Evolutionary conservation across 2,113 vertebrate species (phyloP), one percentile per base, ranked within the genome.

Genomic region (Aegotheles bennettii): DNA sequence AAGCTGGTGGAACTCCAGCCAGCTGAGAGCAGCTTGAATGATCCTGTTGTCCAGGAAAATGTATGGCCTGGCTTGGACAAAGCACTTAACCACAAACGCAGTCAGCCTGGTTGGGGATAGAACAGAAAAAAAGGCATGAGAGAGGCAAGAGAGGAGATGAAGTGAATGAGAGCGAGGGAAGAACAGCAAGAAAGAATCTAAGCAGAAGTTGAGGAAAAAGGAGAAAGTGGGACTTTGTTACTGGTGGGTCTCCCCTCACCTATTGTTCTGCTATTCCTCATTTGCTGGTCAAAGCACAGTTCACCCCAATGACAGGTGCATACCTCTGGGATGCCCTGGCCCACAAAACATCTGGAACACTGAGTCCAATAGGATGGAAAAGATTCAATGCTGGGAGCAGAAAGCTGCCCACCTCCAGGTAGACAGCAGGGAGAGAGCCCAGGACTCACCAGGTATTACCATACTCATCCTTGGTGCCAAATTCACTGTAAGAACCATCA

Each of bases 401-500:
- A 64, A 91, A 90, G 18, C 23, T 94, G 60, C 47, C 47, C 47
- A 59, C 15, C 23, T 61, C 25, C 63, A 73, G 48, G 38, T 35
- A 83, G 48, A 64, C 16, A 78, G 47, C 26, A 86, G 14, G 16
- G 38, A 87, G 31, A 59, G 73, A 84, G 43, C 25, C 29, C 65
- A 68, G 36, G n/a, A 93, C 98, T 98, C 89, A 99, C 99, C 99
- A 99, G 63, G 99, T 99, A 78, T 99, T 99, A 50, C 99, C 99
- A 23, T 98, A 97, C 5, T 75, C 60, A 61, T 99, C 99, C 3
- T 17, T 83, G 48, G 80, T 96, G 38, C 99, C 99, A 65, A 99
- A 99, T 51, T 99, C 98, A 25, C 99, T 99, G 97, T 98, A 99
- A 48, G 99, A 99, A 5, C 98, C 99, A 18, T 99, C 98, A 4